phyloP scores from a whole-genome alignment of 2,113 vertebrate genomes.

The Cryptomyrus ogoouensis region DNA sequence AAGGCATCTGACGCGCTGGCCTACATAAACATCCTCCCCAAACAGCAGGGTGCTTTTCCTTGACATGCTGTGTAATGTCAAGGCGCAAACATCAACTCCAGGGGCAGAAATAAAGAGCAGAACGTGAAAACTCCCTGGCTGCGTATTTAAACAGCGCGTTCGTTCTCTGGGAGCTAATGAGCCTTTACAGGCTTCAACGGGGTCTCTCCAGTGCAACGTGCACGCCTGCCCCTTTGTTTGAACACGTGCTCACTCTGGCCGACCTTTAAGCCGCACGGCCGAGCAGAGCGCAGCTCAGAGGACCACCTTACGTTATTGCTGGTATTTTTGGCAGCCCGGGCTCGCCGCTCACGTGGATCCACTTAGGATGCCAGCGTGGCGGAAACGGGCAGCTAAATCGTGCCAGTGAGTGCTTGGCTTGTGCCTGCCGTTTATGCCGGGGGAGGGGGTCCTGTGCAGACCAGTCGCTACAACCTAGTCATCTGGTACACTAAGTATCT shows the following conservation, averaged over 20 bases:
- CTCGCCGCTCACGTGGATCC: not conserved
- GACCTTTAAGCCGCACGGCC: not conserved
- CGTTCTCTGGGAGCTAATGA: not conserved
- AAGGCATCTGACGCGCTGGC: not conserved
- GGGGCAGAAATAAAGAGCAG: not conserved
- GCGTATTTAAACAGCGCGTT: not conserved
- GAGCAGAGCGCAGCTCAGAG: not conserved
- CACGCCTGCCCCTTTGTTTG: slow-evolving; percentile 1
- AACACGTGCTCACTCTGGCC: not conserved
- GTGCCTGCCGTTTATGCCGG: not conserved
- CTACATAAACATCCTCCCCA: not conserved
- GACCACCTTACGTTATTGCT: not conserved
- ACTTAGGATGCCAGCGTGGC: not conserved
- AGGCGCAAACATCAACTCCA: not conserved
- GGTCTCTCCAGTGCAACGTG: not conserved
- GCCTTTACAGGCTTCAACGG: not conserved
- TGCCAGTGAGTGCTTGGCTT: not conserved
- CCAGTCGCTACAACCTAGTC: not conserved
- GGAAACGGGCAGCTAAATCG: not conserved
- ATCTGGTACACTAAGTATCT: not conserved
- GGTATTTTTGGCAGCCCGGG: not conserved
- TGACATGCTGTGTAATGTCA: no score
- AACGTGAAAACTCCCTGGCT: not conserved
- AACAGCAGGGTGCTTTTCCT: not conserved
- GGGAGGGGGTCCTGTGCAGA: not conserved